Conservation (phyloP, 2,888 invertebrate genomes). For the Drosophila tanythrix region DNA sequence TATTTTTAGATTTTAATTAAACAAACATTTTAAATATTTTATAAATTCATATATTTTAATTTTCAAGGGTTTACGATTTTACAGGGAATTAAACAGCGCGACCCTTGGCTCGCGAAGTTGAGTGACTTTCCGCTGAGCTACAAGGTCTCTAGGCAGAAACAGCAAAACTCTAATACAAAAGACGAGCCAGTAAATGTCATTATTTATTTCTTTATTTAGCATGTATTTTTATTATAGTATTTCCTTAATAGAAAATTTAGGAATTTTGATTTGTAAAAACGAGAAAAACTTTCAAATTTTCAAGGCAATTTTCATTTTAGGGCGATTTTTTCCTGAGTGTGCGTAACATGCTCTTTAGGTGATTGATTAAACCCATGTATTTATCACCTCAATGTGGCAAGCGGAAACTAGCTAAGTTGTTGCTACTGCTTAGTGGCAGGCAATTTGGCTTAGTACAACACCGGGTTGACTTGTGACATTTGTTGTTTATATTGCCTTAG, state of each 20-base stretch:
- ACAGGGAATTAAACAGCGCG: neutral
- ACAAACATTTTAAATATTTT: neutral
- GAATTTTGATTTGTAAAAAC: neutral
- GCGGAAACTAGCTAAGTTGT: neutral
- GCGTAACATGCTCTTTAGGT: constrained; percentile 23
- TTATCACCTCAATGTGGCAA: constrained; percentile 12
- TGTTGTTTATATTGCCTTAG: constrained; percentile 4
- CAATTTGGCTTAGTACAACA: neutral
- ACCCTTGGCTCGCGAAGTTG: neutral
- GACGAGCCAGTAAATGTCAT: neutral
- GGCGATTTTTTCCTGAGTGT: constrained; percentile 1
- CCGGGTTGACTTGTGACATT: neutral
- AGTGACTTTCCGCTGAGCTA: no score
- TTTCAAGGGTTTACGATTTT: neutral
- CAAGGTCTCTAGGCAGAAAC: neutral
- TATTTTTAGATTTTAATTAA: neutral
- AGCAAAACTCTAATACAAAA: neutral
- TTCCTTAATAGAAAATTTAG: neutral
- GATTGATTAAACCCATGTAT: constrained; percentile 17
- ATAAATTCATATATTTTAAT: neutral
- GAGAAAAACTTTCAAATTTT: neutral
- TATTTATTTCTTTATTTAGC: neutral
- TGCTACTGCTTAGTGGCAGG: constrained; percentile 3
- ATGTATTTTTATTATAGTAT: neutral
- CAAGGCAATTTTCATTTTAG: neutral